A percentile compares a stretch with the other conserved stretches of the same genome.
These are phyloP conservation scores for Sebastes taczanowskii DNA, from an alignment of 2,797 vertebrate species.

Conservation along the genomic window DNA sequence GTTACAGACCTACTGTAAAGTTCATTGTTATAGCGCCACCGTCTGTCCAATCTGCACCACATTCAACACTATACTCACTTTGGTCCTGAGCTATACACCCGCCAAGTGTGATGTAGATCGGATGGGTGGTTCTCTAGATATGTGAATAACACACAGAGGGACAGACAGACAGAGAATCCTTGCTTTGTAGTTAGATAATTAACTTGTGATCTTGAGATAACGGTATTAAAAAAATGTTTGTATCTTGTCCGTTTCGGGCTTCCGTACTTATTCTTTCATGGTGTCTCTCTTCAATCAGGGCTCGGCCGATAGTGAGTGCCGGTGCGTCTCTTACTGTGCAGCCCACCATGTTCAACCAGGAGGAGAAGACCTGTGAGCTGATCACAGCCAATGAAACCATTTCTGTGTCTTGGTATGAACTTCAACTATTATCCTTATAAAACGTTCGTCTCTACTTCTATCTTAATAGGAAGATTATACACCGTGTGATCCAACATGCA, in stretches of 20 bases:
- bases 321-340: slow-evolving; percentile 86
- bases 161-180: too few relatives aligned
- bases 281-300: slow-evolving; percentile 72
- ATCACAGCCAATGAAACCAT: slow-evolving; percentile 69
- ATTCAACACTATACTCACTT: fast-evolving
- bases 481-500: not conserved
- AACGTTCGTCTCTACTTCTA: not conserved
- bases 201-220: too few relatives aligned
- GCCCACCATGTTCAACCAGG: slow-evolving; percentile 91
- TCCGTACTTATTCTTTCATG: not conserved
- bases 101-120: too few relatives aligned
- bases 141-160: too few relatives aligned
- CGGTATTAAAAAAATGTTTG: too few relatives aligned
- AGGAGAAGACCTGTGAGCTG: slow-evolving; percentile 88
- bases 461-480: not conserved
- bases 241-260: too few relatives aligned
- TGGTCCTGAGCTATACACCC: too few relatives aligned
- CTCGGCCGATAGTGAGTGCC: slow-evolving; percentile 89
- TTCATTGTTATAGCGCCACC: too few relatives aligned
- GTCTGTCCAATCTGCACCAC: too few relatives aligned
- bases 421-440: not conserved
- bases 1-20: too few relatives aligned
- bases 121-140: too few relatives aligned
- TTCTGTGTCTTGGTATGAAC: slow-evolving; percentile 87
- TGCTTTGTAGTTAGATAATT: too few relatives aligned